Conservation (phyloP, 2,113 vertebrate genomes). For the Chionomys nivalis region DNA sequence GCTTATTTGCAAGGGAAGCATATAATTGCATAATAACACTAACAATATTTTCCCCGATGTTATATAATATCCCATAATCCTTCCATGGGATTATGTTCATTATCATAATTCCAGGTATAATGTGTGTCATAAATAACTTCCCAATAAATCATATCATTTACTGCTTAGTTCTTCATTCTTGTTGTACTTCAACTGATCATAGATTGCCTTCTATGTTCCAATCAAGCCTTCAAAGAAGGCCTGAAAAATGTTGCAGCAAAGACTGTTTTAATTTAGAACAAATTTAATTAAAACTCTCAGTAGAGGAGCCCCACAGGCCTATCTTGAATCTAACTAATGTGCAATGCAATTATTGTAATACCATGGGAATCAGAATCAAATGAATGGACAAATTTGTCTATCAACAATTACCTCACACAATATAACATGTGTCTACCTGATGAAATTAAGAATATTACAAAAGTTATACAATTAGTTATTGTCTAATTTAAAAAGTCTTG, state of each 20-base stretch:
- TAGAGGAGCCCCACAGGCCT: constrained; percentile 63
- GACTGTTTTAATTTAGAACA: constrained; percentile 75
- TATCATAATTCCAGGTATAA: constrained; percentile 23
- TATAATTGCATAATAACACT: not conserved
- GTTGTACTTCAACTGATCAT: constrained; percentile 40
- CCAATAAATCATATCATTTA: constrained; percentile 56
- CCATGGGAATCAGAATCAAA: constrained; percentile 67
- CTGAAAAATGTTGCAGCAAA: constrained; percentile 73
- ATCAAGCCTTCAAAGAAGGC: constrained; percentile 56
- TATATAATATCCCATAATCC: constrained; percentile 30
- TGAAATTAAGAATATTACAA: constrained; percentile 45
- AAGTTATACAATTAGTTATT: constrained; percentile 21
- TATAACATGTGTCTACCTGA: not conserved
- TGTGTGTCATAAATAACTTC: constrained; percentile 59
- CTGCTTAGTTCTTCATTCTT: constrained; percentile 59
- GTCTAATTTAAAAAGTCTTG: constrained; percentile 24
- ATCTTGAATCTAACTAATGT: constrained; percentile 62
- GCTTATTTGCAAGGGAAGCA: not conserved
- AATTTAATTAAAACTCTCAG: constrained; percentile 77
- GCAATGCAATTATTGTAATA: constrained; percentile 75
- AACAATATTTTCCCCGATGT: constrained; percentile 18
- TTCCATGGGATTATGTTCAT: not conserved
- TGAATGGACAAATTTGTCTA: constrained; percentile 63
- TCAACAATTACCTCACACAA: constrained; percentile 40
- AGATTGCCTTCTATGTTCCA: constrained; percentile 53